A percentile compares a stretch with the other conserved stretches of the same genome.
These are phyloP conservation scores for Ganaspis brasiliensis DNA, from an alignment of 2,888 invertebrate species.

Conservation along the genomic window DNA sequence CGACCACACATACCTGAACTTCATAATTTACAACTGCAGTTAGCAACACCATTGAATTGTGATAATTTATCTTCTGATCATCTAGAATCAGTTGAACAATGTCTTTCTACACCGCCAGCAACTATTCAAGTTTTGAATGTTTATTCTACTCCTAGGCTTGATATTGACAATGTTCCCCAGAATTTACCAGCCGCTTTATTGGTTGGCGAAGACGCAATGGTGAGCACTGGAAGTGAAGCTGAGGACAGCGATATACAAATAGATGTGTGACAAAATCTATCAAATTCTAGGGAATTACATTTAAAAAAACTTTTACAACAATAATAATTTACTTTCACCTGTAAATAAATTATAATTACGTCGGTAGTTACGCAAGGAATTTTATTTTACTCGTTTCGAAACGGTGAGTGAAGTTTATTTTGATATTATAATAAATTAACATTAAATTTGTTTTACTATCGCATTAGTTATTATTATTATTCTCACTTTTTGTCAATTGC, in stretches of 20 bases:
- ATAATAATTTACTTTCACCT: conserved; percentile 38
- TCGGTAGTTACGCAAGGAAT: conserved; percentile 17
- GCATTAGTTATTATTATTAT: background rate
- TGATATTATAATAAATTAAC: background rate
- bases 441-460: background rate
- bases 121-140: conserved; percentile 80
- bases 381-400: conserved; percentile 29
- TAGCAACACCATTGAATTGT: conserved; percentile 76
- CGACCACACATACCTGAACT: conserved; percentile 86
- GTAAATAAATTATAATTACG: conserved; percentile 35
- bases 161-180: conserved; percentile 79
- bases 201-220: conserved; percentile 79
- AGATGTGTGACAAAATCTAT: conserved; percentile 78
- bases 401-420: conserved; percentile 31
- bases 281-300: conserved; percentile 54
- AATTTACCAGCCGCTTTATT: conserved; percentile 79
- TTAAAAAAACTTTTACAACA: conserved; percentile 35
- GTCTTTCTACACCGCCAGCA: conserved; percentile 77
- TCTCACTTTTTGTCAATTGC: background rate
- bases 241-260: conserved; percentile 81
- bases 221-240: conserved; percentile 79
- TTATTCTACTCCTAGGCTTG: conserved; percentile 77
- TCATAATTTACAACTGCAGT: conserved; percentile 84
- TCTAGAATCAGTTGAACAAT: conserved; percentile 76
- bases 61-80: conserved; percentile 73